phyloP scores from a whole-genome alignment of 2,888 invertebrate genomes.

The Polyommatus icarus region DNA sequence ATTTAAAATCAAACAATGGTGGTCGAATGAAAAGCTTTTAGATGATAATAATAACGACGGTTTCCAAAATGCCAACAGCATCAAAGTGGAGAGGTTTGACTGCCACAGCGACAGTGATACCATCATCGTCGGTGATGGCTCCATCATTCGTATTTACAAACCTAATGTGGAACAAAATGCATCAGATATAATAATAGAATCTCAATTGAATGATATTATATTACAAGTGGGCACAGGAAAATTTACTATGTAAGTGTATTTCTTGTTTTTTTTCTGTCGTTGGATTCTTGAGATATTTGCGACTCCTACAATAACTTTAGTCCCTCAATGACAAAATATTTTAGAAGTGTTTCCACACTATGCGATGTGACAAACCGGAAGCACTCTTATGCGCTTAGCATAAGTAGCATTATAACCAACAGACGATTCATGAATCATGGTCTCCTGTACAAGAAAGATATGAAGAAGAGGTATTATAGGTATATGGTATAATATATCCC shows the following conservation, averaged over 20 bases:
- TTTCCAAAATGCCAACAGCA: slow-evolving; percentile 81
- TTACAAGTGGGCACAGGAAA: slow-evolving; percentile 91
- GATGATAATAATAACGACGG: slow-evolving; percentile 78
- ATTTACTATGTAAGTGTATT: slow-evolving; percentile 88
- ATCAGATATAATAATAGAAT: slow-evolving; percentile 88
- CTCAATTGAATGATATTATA: slow-evolving; percentile 85
- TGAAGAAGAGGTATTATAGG: no score
- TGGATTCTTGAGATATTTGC: no score
- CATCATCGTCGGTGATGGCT: slow-evolving; percentile 81
- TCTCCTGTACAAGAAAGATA: no score
- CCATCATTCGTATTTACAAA: slow-evolving; percentile 62
- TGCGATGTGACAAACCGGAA: no score
- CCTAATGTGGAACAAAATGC: slow-evolving; percentile 67
- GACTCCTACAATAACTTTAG: no score
- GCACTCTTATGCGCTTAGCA: no score
- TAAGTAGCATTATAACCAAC: no score
- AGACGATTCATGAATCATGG: no score
- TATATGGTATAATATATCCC: no score
- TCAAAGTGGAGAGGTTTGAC: slow-evolving; percentile 87
- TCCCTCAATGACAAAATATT: no score
- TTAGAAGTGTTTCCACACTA: no score
- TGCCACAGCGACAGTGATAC: slow-evolving; percentile 90
- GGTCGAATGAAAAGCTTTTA: slow-evolving; percentile 85
- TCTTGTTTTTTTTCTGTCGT: no score
- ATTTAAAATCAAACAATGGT: slow-evolving; percentile 94